Evolutionary conservation across 2,113 vertebrate species (phyloP).

Genomic region (Indicator indicator): DNA sequence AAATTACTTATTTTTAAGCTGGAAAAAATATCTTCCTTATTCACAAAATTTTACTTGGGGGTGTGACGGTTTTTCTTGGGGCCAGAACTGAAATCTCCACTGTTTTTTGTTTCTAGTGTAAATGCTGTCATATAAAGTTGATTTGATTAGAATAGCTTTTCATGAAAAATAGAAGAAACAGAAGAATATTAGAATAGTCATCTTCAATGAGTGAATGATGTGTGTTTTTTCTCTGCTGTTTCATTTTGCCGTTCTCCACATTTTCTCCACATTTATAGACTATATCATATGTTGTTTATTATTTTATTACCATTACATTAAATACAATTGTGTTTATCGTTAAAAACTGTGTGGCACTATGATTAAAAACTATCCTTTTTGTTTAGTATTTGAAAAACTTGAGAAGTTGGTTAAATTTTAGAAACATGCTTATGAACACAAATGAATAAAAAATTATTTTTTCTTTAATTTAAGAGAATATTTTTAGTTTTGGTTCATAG

Average conservation of each 20-base stretch:
- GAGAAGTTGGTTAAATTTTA: background rate
- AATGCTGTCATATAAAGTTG: background rate
- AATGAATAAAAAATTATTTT: background rate
- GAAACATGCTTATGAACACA: background rate
- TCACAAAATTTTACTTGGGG: background rate
- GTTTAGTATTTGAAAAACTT: background rate
- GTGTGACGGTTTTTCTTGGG: background rate
- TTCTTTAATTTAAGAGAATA: background rate
- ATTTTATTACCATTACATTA: background rate
- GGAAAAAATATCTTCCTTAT: background rate
- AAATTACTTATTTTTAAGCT: background rate
- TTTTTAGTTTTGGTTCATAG: background rate
- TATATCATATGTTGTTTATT: background rate
- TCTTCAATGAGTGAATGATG: background rate
- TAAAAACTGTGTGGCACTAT: background rate
- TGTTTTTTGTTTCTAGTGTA: background rate
- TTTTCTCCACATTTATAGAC: background rate
- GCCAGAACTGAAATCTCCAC: background rate
- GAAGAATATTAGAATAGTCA: background rate
- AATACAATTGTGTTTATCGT: background rate
- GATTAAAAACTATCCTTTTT: background rate
- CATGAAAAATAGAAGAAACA: background rate
- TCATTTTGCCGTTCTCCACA: background rate
- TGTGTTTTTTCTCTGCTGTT: background rate
- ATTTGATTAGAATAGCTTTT: background rate